Evolutionary conservation across 2,888 invertebrate species (phyloP), one percentile per base, ranked within the genome.

Genomic region (Apocheima hispidaria): DNA sequence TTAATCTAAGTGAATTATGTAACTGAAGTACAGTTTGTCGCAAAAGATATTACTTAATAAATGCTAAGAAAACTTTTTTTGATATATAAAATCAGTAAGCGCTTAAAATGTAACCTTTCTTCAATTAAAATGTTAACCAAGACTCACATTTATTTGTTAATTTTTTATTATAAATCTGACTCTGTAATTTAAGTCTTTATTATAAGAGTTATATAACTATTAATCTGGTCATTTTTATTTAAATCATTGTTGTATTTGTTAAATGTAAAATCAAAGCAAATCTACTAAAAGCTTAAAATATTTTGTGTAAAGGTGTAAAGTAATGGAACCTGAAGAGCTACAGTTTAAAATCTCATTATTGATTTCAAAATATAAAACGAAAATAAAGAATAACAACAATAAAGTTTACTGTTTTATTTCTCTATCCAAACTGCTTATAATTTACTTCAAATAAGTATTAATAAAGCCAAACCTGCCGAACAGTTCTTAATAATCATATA

Each of bases 161-260:
- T 86, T 85, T 58, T 85, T 90, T 84, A 86, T 84, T 86, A 85
- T 89, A 90, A 88, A 86, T 84, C 84, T 89, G 90, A 90, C 90
- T 84, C 75, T 87, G 84, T 80, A 78, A 83, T 86, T n/a, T 90
- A 89, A 88, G 88, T 84, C 85, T 83, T 79, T 88, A 87, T 88
- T 87, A 87, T 89, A 87, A 91, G 88, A 87, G 81, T 83, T 85
- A 80, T 88, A 85, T 88, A 90, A 86, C 85, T 88, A 92, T 90
- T 92, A 92, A 92, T 92, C 92, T 92, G 92, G 92, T 92, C 92
- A 92, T 92, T 92, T 89, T 91, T 87, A 90, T 92, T 91, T 90
- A 92, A 90, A 92, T 87, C 90, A 89, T 90, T 91, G 88, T 91
- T 92, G 86, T 90, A 90, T 87, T 90, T 90, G 89, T 89, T 90